Base-by-base conservation (phyloP, 2,888 invertebrate genomes). In the Lasioglossum figueresi region DNA sequence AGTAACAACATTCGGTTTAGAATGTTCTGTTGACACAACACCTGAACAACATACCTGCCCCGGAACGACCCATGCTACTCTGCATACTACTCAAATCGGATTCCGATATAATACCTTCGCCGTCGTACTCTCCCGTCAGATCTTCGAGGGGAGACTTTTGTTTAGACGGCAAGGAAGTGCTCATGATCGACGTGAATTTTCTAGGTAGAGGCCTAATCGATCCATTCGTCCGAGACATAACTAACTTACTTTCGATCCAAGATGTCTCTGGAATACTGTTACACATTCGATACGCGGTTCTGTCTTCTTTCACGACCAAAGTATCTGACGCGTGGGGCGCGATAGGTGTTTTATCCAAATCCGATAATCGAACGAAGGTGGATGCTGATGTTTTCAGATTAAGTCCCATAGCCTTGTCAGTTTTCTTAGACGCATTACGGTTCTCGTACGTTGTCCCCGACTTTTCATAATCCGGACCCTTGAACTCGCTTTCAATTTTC, bases 281-380 rank as follows among this genome's bases (percentile, higher is more conserved):
- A 73, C 97, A 97, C 97, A 97, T 97, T 66, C 97, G 95, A 68
- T 96, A 95, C 34, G 96, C 93, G 84, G 83, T 92, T 92, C 90
- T 93, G 87, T 88, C 95, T 88, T 88, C 93, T 86, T 88, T 94
- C 70, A 95, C 92, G 0, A 75, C 70, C 52, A 86, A 56, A 2
- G 82, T 56, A 0, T 93, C 92, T 4, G 90, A 70, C 1, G 96
- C 91, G 43, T 96, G 96, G 73, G 96, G 95, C 79, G 96, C 96
- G 59, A 95, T 95, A 12, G 96, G 95, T 8, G 96, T 96, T 91
- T 97, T 97, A 93, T 98, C 98, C 94, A 98, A 96, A 93, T 98
- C 98, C 1, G 98, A 98, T 12, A 98, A 95, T 92, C 97, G 97
- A 0, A 98, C 98, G 93, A 97, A 97, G 79, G 95, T 95, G 40